Conservation (phyloP, 2,888 invertebrate species). For the Dinocampus coccinellae region DNA sequence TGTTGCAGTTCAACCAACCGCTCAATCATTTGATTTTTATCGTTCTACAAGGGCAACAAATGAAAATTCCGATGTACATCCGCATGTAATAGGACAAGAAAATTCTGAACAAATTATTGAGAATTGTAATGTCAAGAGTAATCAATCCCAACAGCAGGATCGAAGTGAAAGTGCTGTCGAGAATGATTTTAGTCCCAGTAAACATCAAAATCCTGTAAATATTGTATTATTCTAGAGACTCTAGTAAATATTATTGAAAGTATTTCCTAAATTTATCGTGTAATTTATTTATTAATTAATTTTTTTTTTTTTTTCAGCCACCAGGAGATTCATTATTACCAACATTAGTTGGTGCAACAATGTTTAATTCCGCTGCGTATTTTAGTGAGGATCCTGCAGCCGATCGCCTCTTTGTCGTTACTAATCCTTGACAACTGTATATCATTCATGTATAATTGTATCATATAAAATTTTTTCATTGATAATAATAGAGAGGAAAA, state of each 20-base stretch:
- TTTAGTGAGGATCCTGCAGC: conserved; percentile 66
- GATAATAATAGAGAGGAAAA: conserved; percentile 28
- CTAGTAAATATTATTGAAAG: too few relatives aligned
- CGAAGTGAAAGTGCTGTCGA: background rate
- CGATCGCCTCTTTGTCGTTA: conserved; percentile 65
- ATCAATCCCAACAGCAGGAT: background rate
- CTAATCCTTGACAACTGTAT: conserved; percentile 67
- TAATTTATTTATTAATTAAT: background rate
- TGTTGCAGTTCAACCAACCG: conserved; percentile 58
- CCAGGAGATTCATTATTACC: conserved; percentile 44
- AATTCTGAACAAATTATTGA: background rate
- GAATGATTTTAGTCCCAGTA: conserved; percentile 11
- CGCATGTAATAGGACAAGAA: conserved; percentile 3
- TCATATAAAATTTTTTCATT: conserved; percentile 57
- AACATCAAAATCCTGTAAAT: conserved; percentile 16
- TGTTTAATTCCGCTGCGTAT: conserved; percentile 66
- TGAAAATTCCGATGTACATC: background rate
- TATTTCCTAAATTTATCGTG: background rate
- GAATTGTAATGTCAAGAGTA: background rate
- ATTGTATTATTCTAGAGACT: background rate
- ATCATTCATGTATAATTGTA: conserved; percentile 64
- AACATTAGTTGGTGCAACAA: conserved; percentile 50
- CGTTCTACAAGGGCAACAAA: conserved; percentile 28
- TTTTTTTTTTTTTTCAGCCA: conserved; percentile 32
- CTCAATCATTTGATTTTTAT: conserved; percentile 54